phyloP scores from a whole-genome alignment of 2,113 vertebrate genomes.

The Antennarius striatus region DNA sequence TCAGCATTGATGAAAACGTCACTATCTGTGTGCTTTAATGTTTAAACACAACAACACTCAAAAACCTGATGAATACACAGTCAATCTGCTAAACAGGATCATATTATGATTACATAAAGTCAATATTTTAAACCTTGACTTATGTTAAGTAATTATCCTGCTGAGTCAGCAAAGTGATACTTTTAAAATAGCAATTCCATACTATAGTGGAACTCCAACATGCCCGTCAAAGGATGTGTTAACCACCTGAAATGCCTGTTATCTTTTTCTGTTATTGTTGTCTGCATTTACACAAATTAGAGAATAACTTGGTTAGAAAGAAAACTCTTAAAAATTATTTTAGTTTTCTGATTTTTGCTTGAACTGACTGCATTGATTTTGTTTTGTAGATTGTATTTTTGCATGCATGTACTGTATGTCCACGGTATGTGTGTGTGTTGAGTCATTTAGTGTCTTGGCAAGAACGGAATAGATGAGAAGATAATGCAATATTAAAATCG shows the following conservation, averaged over 20 bases:
- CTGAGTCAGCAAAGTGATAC: neutral
- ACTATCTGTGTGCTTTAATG: neutral
- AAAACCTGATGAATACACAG: neutral
- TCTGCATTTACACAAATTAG: constrained; percentile 32
- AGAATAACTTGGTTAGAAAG: neutral
- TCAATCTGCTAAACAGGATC: neutral
- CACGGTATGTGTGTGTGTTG: constrained; percentile 13
- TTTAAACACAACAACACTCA: neutral
- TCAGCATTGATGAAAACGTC: no score
- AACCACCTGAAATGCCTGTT: constrained; percentile 23
- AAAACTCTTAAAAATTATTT: no score
- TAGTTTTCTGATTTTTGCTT: neutral
- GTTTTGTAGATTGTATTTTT: constrained; percentile 15
- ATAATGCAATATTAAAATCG: constrained; percentile 62
- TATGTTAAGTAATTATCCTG: neutral
- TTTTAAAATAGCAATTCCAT: neutral
- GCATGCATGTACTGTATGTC: constrained; percentile 2
- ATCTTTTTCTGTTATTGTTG: constrained; percentile 8
- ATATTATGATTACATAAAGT: neutral
- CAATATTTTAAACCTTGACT: no score
- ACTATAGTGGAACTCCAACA: constrained; percentile 37
- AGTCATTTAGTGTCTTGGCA: constrained; percentile 21
- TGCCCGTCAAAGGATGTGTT: constrained; percentile 33
- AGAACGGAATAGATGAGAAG: constrained; percentile 41
- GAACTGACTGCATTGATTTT: constrained; percentile 21